Evolutionary conservation across 2,888 invertebrate genomes (phyloP).

Genomic region (Aromia moschata): DNA sequence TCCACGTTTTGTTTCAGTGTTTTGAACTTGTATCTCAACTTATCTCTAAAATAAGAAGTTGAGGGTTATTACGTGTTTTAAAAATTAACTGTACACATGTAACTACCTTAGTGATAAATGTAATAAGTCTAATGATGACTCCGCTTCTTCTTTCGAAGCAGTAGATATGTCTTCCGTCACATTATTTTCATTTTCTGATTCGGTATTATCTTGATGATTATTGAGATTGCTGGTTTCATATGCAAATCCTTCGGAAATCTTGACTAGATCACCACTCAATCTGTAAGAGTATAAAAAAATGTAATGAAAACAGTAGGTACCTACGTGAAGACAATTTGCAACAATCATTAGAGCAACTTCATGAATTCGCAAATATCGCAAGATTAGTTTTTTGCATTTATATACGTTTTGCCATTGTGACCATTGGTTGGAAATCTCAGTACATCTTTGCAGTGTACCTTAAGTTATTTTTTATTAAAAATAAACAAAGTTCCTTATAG

Average conservation of each 20-base stretch:
- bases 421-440: no score
- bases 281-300: no score
- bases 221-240: slow-evolving; percentile 35
- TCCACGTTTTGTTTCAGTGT: slow-evolving; percentile 40
- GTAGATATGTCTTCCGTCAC: slow-evolving; percentile 9
- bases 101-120: slow-evolving; percentile 37
- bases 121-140: slow-evolving; percentile 21
- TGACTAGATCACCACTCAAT: slow-evolving; percentile 58
- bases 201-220: slow-evolving; percentile 28
- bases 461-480: no score
- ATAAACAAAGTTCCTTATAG: no score
- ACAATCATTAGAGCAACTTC: no score
- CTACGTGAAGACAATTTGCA: no score
- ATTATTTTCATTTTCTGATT: slow-evolving; percentile 29
- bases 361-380: no score
- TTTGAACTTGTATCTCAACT: slow-evolving; percentile 40
- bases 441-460: no score
- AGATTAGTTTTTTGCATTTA: no score
- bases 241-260: slow-evolving; percentile 57
- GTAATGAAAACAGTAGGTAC: no score
- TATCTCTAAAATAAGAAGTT: slow-evolving; percentile 42
- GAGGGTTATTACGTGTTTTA: neutral
- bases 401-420: no score
- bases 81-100: neutral
- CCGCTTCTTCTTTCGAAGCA: slow-evolving; percentile 33